Evolutionary conservation across 2,888 invertebrate genomes (phyloP).

Genomic region (Mesopsocus fuscifrons): DNA sequence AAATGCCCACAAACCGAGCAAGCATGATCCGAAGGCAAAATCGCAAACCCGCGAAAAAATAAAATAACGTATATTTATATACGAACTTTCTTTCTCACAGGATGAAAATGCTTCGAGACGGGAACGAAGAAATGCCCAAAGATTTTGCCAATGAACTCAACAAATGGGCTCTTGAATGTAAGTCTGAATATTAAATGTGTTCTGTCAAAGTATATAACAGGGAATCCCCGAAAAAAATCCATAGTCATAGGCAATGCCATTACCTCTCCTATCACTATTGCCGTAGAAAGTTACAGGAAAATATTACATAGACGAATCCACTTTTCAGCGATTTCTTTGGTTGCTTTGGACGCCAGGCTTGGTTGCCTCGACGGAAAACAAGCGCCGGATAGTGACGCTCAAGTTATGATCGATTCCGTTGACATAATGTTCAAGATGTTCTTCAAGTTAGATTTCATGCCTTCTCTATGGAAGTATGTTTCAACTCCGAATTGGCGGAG

Average conservation of each 20-base stretch:
- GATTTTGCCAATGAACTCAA: constrained; percentile 34
- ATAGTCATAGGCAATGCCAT: too few species aligned
- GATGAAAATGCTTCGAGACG: constrained; percentile 22
- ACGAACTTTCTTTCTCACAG: too few species aligned
- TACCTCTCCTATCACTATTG: too few species aligned
- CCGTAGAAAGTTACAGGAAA: too few species aligned
- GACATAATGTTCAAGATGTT: constrained; percentile 20
- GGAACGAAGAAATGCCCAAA: constrained; percentile 23
- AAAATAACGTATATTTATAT: too few species aligned
- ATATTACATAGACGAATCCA: too few species aligned
- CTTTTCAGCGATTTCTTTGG: constrained; percentile 14
- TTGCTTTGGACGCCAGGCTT: constrained; percentile 26
- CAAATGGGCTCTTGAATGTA: constrained; percentile 43
- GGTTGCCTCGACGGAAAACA: constrained; percentile 25
- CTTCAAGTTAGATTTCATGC: constrained; percentile 22
- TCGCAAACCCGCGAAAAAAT: too few species aligned
- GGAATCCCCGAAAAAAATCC: too few species aligned
- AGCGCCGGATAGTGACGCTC: constrained; percentile 22
- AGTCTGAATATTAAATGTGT: constrained; percentile 13
- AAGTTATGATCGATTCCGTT: constrained; percentile 25
- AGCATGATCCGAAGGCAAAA: too few species aligned
- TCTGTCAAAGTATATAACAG: too few species aligned
- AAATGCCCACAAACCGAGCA: too few species aligned
- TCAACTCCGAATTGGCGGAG: constrained; percentile 22
- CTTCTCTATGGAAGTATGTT: constrained; percentile 22